Percentiles rank a stretch among this genome's conserved stretches.
Conservation (phyloP, 2,888 invertebrate species). For the Eledona agricola region DNA sequence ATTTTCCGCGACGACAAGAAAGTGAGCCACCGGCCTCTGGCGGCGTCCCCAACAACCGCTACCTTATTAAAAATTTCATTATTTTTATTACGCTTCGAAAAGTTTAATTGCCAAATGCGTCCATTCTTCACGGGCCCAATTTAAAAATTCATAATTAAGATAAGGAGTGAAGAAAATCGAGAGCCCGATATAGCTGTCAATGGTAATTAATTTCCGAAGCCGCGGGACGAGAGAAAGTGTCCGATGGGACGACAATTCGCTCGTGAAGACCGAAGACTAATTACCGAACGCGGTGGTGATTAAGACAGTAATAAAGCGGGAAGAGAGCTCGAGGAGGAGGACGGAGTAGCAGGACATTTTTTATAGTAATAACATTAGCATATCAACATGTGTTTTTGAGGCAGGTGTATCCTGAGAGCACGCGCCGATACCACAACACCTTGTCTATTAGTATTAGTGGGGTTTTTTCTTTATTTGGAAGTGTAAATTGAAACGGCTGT, state of each 20-base stretch:
- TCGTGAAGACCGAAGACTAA: background rate
- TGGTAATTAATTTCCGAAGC: constrained; percentile 19
- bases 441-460: constrained; percentile 53
- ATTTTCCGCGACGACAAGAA: constrained; percentile 5
- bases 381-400: constrained; percentile 56
- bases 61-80: constrained; percentile 19
- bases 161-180: constrained; percentile 16
- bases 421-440: constrained; percentile 54
- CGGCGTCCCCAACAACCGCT: constrained; percentile 8
- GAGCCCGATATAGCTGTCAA: constrained; percentile 24
- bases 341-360: constrained; percentile 28
- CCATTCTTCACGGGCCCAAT: constrained; percentile 15
- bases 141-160: constrained; percentile 28
- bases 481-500: constrained; percentile 4
- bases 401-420: constrained; percentile 51
- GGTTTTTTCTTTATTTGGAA: constrained; percentile 38
- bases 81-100: constrained; percentile 9
- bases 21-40: constrained; percentile 7
- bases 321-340: constrained; percentile 12
- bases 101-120: constrained; percentile 6
- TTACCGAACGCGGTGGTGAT: constrained; percentile 33
- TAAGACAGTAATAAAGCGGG: constrained; percentile 19
- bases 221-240: constrained; percentile 26
- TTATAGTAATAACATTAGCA: constrained; percentile 52
- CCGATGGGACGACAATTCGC: constrained; percentile 1